Conservation (phyloP, 2,797 vertebrate species). For the Characodon lateralis region DNA sequence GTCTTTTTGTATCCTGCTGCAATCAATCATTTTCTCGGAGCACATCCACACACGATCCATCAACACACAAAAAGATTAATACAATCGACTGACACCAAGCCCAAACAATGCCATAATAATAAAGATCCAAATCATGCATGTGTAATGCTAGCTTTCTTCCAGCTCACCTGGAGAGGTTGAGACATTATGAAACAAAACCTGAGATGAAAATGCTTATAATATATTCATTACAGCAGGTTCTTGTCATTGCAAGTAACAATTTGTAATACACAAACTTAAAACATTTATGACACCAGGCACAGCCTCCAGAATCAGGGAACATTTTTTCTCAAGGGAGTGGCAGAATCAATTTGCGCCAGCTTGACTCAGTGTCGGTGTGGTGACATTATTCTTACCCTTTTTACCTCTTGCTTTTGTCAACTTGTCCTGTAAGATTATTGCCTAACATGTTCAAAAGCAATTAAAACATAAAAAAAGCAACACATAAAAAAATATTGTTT, state of each 20-base stretch:
- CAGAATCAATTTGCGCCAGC: constrained; percentile 14
- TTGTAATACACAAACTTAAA: background rate
- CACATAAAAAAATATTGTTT: background rate
- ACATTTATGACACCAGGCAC: background rate
- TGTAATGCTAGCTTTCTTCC: background rate
- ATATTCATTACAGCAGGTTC: constrained; percentile 1
- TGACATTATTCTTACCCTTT: constrained; percentile 8
- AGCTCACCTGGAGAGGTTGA: background rate
- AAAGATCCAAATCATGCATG: constrained; percentile 2
- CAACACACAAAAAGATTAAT: constrained; percentile 4
- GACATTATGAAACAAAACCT: background rate
- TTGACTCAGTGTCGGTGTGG: constrained; percentile 13
- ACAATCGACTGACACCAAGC: constrained; percentile 6
- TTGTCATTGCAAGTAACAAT: background rate
- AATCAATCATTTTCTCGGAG: constrained; percentile 7
- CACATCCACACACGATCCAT: background rate
- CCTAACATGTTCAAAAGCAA: background rate
- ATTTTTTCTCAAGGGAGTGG: constrained; percentile 2
- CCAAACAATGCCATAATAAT: background rate
- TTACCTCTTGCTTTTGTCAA: constrained; percentile 23
- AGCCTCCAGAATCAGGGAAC: constrained; percentile 3
- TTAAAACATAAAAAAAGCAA: background rate
- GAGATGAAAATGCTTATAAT: constrained; percentile 1
- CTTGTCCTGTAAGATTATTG: constrained; percentile 16
- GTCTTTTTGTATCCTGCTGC: constrained; percentile 39